Evolutionary conservation across 2,888 invertebrate species (phyloP), one percentile per base, ranked within the genome.

Genomic region (Perdita meconis): DNA sequence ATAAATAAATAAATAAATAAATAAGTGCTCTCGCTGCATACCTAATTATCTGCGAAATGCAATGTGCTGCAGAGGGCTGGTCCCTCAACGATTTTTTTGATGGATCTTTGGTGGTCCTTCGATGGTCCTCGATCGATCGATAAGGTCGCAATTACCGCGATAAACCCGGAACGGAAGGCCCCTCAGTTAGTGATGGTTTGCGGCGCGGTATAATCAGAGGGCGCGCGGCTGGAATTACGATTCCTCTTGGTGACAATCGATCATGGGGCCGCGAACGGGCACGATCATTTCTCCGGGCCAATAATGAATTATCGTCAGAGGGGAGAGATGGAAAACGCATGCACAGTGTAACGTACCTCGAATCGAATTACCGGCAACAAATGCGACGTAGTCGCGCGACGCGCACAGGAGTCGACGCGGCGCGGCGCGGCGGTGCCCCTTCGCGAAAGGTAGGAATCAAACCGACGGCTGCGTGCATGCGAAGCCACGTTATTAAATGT

Each of bases 401-500:
- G 44, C 13, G 24, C 16, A 47, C 51, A 36, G 55, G 42, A 70
- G 50, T 24, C 6, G 38, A 56, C 22, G n/a, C n/a, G n/a, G n/a
- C n/a, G n/a, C n/a, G 51, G 64, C 13, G 63, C 68, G 66, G 71
- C 26, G 24, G 61, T 26, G 47, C 13, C 51, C 47, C 19, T 30
- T 66, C 64, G 53, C 50, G 51, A 65, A 65, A 65, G 30, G 56
- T 19, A 71, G 80, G 13, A 59, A 80, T 70, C 55, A 68, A 63
- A 8, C 44, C 47, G 61, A 56, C 66, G 65, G 51, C 34, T 57
- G 60, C 47, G 12, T 64, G 68, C 71, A 81, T 71, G 81, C 72
- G 53, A 78, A 66, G 68, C 59, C 60, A 56, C 71, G 73, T 79
- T 73, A 81, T 86, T 86, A 87, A 84, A 85, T 82, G 82, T 87